phyloP scores from a whole-genome alignment of 2,888 invertebrate genomes.

The Coecobrya sp. region DNA sequence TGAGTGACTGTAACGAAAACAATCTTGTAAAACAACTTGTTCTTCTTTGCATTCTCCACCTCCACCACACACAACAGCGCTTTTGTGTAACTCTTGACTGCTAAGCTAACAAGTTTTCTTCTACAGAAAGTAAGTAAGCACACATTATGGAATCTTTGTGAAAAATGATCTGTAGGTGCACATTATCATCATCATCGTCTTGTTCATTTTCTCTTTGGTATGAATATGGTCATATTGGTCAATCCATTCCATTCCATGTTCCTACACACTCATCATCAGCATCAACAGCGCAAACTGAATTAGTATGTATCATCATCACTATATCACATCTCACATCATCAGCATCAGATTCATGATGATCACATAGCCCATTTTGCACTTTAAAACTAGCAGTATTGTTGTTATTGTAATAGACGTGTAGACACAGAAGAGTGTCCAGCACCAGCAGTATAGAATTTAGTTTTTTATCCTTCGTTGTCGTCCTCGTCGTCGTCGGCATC shows the following conservation, averaged over 20 bases:
- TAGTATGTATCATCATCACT: constrained; percentile 20
- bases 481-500: constrained; percentile 5
- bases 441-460: background rate
- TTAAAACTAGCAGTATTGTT: constrained; percentile 5
- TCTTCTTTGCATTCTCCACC: background rate
- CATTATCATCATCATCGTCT: constrained; percentile 19
- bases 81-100: background rate
- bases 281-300: constrained; percentile 13
- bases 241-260: constrained; percentile 58
- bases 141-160: constrained; percentile 47
- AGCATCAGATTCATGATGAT: background rate
- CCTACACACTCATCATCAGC: constrained; percentile 41
- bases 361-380: constrained; percentile 36
- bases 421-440: constrained; percentile 15
- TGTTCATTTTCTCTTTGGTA: background rate
- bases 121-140: background rate
- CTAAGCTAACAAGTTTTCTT: constrained; percentile 25
- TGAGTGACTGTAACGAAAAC: constrained; percentile 57
- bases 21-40: constrained; percentile 49
- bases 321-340: background rate
- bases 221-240: constrained; percentile 64
- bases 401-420: background rate
- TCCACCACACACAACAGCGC: background rate
- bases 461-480: background rate
- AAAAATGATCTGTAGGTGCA: constrained; percentile 55